A percentile compares a stretch with the other conserved stretches of the same genome.
Evolutionary conservation across 2,113 vertebrate species (phyloP).

Genomic region (Syrmaticus mikado): DNA sequence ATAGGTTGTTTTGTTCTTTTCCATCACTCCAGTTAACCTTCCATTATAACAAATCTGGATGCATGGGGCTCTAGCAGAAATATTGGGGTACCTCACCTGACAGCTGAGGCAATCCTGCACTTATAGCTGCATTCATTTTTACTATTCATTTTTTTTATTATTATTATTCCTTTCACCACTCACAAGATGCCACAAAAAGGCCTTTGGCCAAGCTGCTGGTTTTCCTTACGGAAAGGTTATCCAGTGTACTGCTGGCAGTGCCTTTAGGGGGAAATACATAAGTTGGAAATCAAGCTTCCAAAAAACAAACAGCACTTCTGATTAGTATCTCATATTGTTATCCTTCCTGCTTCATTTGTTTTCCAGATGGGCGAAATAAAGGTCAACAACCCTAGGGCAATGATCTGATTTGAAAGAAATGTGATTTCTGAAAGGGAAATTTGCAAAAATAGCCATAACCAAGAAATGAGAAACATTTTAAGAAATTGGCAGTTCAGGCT

Average conservation of each 20-base stretch:
- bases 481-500: constrained; percentile 55
- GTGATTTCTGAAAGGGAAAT: constrained; percentile 76
- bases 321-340: constrained; percentile 75
- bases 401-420: constrained; percentile 74
- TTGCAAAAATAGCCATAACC: constrained; percentile 72
- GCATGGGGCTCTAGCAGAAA: neutral
- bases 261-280: constrained; percentile 61
- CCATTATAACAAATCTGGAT: neutral
- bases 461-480: constrained; percentile 69
- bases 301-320: constrained; percentile 57
- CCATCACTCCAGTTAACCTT: neutral
- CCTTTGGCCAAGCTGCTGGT: constrained; percentile 9
- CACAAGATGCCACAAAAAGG: neutral
- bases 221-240: constrained; percentile 13
- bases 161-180: neutral
- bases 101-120: neutral
- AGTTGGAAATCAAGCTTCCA: constrained; percentile 46
- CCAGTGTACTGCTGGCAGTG: constrained; percentile 13
- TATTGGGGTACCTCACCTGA: neutral
- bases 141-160: neutral
- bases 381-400: constrained; percentile 76
- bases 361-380: constrained; percentile 79
- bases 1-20: neutral
- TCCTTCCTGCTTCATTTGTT: constrained; percentile 81
- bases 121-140: neutral